These are phyloP conservation scores for Palythoa grandiflora DNA, from an alignment of 92 coral and sea anemone species.

Conservation along the genomic window DNA sequence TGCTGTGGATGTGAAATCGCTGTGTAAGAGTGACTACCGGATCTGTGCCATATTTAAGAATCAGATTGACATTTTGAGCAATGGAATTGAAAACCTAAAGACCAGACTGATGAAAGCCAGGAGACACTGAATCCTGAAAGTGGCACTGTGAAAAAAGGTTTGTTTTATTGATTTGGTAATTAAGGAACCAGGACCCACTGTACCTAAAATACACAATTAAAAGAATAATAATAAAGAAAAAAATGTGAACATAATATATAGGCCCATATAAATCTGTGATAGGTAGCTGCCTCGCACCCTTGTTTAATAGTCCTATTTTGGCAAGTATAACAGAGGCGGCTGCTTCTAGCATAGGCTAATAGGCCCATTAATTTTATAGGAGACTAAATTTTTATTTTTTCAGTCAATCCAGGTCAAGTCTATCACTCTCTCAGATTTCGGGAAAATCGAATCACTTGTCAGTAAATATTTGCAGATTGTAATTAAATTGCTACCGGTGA, in stretches of 20 bases:
- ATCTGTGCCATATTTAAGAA: slow-evolving; percentile 6
- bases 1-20: slow-evolving; percentile 9
- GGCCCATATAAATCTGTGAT: neutral
- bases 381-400: slow-evolving; percentile 10
- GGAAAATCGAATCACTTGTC: slow-evolving; percentile 19
- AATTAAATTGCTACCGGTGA: slow-evolving; percentile 24
- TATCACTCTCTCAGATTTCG: slow-evolving; percentile 20
- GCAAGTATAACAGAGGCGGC: slow-evolving; percentile 26
- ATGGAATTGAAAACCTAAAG: neutral
- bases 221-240: slow-evolving; percentile 21
- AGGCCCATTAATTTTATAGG: neutral
- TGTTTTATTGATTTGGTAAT: slow-evolving; percentile 28
- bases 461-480: slow-evolving; percentile 24
- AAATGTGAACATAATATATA: slow-evolving; percentile 16
- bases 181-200: slow-evolving; percentile 19
- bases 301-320: slow-evolving; percentile 11
- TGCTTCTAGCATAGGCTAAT: slow-evolving; percentile 20
- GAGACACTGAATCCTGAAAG: slow-evolving; percentile 35
- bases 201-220: slow-evolving; percentile 19
- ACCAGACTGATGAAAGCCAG: slow-evolving; percentile 22
- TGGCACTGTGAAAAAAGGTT: slow-evolving; percentile 33
- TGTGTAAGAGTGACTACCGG: neutral
- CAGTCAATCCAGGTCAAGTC: slow-evolving; percentile 22
- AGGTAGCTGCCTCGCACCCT: slow-evolving; percentile 22
- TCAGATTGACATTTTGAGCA: slow-evolving; percentile 25